These are phyloP conservation scores for Diorhabda elongata DNA, from an alignment of 1,140 invertebrate genomes.

Conservation along the genomic window DNA sequence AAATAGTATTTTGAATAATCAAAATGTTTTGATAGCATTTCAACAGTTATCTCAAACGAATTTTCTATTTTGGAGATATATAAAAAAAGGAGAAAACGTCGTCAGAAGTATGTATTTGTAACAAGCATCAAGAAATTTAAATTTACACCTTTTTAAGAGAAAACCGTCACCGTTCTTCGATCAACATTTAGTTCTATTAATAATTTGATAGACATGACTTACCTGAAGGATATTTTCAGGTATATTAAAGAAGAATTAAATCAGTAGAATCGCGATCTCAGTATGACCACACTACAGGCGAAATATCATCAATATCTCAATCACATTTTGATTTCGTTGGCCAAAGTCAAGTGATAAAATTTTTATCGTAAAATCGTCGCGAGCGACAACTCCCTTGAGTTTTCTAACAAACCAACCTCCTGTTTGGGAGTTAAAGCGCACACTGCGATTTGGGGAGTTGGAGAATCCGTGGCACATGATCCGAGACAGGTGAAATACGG, in stretches of 20 bases:
- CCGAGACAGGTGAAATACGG: slow-evolving; percentile 8
- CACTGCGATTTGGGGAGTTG: slow-evolving; percentile 1
- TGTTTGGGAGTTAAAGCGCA: slow-evolving; percentile 3
- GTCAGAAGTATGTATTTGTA: no score
- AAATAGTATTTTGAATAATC: no score
- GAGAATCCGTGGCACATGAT: slow-evolving; percentile 4
- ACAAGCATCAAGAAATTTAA: no score
- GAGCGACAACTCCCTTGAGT: slow-evolving; percentile 1
- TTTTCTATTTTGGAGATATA: no score
- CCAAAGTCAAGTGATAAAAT: not conserved
- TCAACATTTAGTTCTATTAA: no score
- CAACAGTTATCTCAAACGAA: no score
- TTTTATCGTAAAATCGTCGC: not conserved
- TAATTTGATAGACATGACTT: no score
- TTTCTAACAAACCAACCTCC: slow-evolving; percentile 1
- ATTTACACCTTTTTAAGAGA: no score
- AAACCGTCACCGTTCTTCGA: no score
- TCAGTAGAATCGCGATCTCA: not conserved
- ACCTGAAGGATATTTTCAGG: no score
- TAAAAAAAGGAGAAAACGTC: no score
- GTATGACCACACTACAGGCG: not conserved
- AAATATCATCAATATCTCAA: not conserved
- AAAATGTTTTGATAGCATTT: no score
- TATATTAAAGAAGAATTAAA: not conserved
- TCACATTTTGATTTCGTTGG: not conserved